Evolutionary conservation across 2,888 invertebrate genomes (phyloP).

Genomic region (Ophonus ardosiacus): DNA sequence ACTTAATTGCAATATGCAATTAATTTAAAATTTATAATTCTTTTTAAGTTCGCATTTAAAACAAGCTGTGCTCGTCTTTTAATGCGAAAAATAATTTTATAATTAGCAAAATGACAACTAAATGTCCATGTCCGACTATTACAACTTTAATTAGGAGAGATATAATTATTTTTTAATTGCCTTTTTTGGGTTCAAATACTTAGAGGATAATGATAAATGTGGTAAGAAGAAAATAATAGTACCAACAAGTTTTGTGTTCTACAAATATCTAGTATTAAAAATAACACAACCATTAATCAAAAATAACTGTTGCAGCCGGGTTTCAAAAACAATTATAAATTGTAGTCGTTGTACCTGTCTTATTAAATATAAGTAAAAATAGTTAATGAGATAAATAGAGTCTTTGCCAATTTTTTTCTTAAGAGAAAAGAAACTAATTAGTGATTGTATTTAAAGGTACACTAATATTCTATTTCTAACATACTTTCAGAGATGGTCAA

Average conservation of each 20-base stretch:
- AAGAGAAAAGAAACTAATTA: neutral
- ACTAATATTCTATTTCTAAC: too few relatives aligned
- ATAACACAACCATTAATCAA: neutral
- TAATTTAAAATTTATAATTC: slow-evolving; percentile 28
- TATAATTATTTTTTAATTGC: slow-evolving; percentile 3
- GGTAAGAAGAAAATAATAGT: too few relatives aligned
- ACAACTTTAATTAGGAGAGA: slow-evolving; percentile 1
- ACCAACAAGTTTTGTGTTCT: too few relatives aligned
- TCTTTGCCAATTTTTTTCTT: neutral
- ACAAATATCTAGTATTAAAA: neutral
- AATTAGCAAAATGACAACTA: slow-evolving; percentile 11
- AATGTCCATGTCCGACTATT: neutral
- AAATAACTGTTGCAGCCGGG: neutral
- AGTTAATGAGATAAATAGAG: neutral
- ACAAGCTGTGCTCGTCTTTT: neutral
- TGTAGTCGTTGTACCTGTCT: neutral
- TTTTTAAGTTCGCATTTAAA: slow-evolving; percentile 26
- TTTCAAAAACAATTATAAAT: neutral
- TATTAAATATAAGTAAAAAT: neutral
- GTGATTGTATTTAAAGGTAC: neutral
- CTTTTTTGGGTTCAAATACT: neutral
- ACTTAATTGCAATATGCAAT: slow-evolving; percentile 38
- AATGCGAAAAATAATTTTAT: slow-evolving; percentile 19
- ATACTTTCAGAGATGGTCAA: too few relatives aligned
- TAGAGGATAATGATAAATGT: neutral